Evolutionary conservation across 2,797 vertebrate species (phyloP), one percentile per base, ranked within the genome.

Genomic region (Borostomias antarcticus): DNA sequence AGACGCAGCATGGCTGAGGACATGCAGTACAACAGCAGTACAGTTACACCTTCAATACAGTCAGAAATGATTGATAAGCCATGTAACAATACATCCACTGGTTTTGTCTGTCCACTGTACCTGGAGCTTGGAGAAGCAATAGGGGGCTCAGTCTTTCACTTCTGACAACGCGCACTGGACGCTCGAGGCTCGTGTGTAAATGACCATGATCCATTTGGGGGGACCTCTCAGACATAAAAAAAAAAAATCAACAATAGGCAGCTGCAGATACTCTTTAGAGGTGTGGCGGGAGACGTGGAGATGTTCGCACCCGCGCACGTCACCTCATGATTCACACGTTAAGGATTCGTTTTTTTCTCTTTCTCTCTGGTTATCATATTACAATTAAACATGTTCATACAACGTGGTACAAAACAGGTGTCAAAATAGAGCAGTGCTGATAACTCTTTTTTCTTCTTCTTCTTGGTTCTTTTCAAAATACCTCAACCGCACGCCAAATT

Each of bases 351-450:
- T 28, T 7, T 11, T 29, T 32, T 21, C 26, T 30, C 10, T 4
- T n/a, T 66, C 32, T 33, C 40, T 54, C 58, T 61, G n/a, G 21
- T 47, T 10, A 64, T 54, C 53, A 45, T 15, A 62, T 72, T 26
- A 73, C 51, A 59, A 65, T 76, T 69, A 69, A 68, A 80, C 64
- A 30, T 8, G n/a, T 48, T 52, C 40, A 9, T 37, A 54, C 52
- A 30, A 29, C 56, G 35, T 35, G 9, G 32, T 72, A 77, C 72
- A 79, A 76, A 81, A 76, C 66, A 73, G 61, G 65, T 67, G 69
- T 74, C 70, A 60, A 73, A 76, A 68, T 56, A 73, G 79, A 76
- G 71, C 58, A 67, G 77, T 73, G 79, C 76, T 74, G 66, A 74
- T 67, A 68, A 78, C 71, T 76, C 77, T 68, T 13, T 2, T 13